These are phyloP conservation scores for Meleagris gallopavo DNA, from an alignment of 2,113 vertebrate genomes.

Conservation along the genomic window DNA sequence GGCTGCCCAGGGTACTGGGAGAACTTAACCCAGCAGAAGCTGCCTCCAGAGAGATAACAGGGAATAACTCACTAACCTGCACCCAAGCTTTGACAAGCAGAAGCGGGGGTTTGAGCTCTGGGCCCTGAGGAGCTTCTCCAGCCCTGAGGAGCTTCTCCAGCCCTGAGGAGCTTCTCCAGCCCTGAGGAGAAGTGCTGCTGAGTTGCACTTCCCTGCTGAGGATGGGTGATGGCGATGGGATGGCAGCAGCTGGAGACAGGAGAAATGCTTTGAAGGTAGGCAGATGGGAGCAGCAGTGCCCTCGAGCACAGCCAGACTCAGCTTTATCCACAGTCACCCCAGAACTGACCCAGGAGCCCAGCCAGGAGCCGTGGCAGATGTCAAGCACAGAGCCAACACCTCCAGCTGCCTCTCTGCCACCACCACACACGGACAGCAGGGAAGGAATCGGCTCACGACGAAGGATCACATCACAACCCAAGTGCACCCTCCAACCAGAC, in stretches of 20 bases:
- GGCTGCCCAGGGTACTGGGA: not conserved
- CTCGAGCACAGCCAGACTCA: rapidly evolving
- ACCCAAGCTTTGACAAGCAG: not conserved
- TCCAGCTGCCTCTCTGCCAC: not conserved
- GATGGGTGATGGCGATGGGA: not conserved
- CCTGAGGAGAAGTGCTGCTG: not conserved
- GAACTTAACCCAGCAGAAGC: not conserved
- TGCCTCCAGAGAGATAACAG: rapidly evolving
- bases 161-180: not conserved
- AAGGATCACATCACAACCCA: not conserved
- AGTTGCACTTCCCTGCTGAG: not conserved
- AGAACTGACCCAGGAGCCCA: not conserved
- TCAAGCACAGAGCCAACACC: not conserved
- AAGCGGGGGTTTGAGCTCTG: not conserved
- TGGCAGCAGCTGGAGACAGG: no score
- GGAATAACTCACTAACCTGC: not conserved
- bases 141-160: not conserved
- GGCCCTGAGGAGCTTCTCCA: not conserved
- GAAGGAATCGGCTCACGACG: not conserved
- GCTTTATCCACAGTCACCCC: not conserved
- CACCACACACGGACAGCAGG: rapidly evolving
- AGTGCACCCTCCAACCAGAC: no score
- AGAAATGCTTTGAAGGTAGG: not conserved
- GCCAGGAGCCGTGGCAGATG: not conserved
- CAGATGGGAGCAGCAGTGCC: not conserved